phyloP scores from a whole-genome alignment of 2,113 vertebrate species.

The Chascanopsetta lugubris region DNA sequence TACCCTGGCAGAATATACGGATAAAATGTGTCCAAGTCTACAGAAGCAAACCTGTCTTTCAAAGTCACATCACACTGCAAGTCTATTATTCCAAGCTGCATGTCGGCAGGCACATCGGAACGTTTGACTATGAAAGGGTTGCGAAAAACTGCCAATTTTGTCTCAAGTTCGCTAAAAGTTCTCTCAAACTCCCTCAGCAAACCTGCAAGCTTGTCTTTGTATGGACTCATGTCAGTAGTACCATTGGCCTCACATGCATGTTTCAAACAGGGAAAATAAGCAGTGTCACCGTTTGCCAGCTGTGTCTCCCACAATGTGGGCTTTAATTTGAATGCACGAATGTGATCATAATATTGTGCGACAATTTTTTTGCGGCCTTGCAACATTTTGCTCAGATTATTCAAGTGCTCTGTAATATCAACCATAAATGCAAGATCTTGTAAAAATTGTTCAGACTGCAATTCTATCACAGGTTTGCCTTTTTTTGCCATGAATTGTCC shows the following conservation, averaged over 20 bases:
- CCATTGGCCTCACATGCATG: fast-evolving
- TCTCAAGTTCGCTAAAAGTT: conserved; percentile 13
- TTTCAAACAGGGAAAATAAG: conserved; percentile 11
- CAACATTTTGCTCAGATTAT: too few relatives aligned
- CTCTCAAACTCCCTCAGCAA: conserved; percentile 9
- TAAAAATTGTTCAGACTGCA: too few relatives aligned
- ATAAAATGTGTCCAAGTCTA: too few relatives aligned
- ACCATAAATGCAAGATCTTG: too few relatives aligned
- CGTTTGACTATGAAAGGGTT: conserved; percentile 8
- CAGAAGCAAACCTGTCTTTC: too few relatives aligned
- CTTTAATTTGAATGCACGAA: too few relatives aligned
- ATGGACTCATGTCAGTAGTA: background rate
- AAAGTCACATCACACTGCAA: too few relatives aligned
- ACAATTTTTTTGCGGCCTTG: too few relatives aligned
- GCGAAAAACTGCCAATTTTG: conserved; percentile 21
- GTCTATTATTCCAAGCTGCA: background rate
- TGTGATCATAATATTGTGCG: too few relatives aligned
- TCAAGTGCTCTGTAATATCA: too few relatives aligned
- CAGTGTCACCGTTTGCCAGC: background rate
- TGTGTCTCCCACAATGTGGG: conserved; percentile 18
- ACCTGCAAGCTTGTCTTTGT: background rate
- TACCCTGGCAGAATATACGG: too few relatives aligned
- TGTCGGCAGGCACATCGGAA: background rate
- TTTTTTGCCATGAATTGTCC: conserved; percentile 34
- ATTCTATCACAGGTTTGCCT: background rate